These are phyloP conservation scores for Melinaea marsaeus DNA, from an alignment of 2,888 invertebrate species.

Conservation along the genomic window DNA sequence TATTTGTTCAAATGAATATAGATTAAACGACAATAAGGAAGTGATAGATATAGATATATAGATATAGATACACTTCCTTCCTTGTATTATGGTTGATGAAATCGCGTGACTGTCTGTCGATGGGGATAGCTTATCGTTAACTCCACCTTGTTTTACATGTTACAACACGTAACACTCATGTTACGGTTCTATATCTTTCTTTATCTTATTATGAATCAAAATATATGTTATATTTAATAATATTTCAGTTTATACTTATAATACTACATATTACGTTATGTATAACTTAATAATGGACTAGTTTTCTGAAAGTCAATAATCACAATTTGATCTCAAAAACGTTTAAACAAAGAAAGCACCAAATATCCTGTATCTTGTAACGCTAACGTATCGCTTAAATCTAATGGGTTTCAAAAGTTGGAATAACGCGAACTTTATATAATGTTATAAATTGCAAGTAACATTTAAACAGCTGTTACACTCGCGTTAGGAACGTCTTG, in stretches of 20 bases:
- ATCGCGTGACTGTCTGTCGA: constrained; percentile 45
- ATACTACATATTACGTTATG: too few relatives aligned
- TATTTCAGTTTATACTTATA: too few relatives aligned
- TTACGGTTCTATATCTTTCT: constrained; percentile 28
- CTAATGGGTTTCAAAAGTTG: constrained; percentile 4
- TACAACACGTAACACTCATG: constrained; percentile 45
- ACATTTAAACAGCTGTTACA: constrained; percentile 19
- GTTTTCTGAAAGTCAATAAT: too few relatives aligned
- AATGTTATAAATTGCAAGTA: constrained; percentile 17
- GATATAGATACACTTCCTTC: background rate
- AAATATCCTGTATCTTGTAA: background rate
- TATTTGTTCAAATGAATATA: background rate
- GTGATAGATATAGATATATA: background rate
- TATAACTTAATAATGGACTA: too few relatives aligned
- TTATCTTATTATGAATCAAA: constrained; percentile 13
- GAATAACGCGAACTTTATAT: constrained; percentile 9
- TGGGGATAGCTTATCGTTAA: constrained; percentile 50
- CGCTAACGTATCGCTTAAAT: background rate
- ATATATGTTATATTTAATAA: background rate
- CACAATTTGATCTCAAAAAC: background rate
- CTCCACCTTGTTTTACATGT: constrained; percentile 46
- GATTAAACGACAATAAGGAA: constrained; percentile 3
- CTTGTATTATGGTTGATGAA: constrained; percentile 14
- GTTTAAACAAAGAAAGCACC: background rate
- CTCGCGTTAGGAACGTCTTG: constrained; percentile 11